Conservation (phyloP, 1,140 invertebrate genomes). For the Drosophila auraria region DNA sequence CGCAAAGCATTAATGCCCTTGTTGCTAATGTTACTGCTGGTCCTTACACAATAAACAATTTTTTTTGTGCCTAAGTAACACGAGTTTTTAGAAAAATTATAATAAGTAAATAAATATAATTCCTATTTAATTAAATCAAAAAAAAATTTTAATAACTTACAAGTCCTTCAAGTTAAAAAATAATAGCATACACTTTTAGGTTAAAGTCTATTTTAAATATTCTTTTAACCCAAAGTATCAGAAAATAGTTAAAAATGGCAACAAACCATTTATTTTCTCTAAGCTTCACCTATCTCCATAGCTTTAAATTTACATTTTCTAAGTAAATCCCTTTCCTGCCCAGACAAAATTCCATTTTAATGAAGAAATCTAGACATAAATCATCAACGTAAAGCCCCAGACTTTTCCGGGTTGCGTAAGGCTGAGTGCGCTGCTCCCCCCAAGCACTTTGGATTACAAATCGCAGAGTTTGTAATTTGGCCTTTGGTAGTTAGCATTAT, state of each 20-base stretch:
- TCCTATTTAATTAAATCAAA: too few species aligned
- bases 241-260: background rate
- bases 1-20: slow-evolving; percentile 18
- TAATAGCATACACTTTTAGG: too few species aligned
- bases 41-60: background rate
- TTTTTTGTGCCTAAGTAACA: too few species aligned
- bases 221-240: background rate
- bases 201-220: background rate
- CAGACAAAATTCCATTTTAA: slow-evolving; percentile 11
- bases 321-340: slow-evolving; percentile 11
- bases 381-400: slow-evolving; percentile 1
- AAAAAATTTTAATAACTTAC: too few species aligned
- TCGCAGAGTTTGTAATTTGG: slow-evolving; percentile 27
- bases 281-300: background rate
- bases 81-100: too few species aligned
- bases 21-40: slow-evolving; percentile 5
- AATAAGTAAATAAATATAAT: too few species aligned
- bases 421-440: too few species aligned
- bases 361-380: slow-evolving; percentile 1
- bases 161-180: too few species aligned
- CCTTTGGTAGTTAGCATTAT: slow-evolving; percentile 31
- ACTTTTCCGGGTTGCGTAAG: background rate
- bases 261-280: background rate
- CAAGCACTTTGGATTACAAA: slow-evolving; percentile 18
- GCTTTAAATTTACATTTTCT: slow-evolving; percentile 43